These are phyloP conservation scores for Macropus fuliginosus DNA, from an alignment of 2,797 vertebrate species.

Conservation along the genomic window DNA sequence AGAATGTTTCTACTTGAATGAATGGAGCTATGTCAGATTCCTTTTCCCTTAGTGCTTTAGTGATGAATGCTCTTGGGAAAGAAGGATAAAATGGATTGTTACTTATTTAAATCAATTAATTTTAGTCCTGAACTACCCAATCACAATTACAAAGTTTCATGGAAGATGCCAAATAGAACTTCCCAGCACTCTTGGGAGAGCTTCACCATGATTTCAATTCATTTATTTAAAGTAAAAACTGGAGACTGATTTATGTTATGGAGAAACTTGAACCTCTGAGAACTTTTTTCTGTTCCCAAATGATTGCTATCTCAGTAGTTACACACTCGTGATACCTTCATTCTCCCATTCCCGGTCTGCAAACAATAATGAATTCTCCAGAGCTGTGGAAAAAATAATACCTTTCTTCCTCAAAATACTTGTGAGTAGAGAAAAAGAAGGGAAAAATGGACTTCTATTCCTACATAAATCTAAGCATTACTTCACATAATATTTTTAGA, in stretches of 20 bases:
- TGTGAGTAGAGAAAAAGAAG: background rate
- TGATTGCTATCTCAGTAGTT: background rate
- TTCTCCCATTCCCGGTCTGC: background rate
- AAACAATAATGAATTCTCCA: background rate
- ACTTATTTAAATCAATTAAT: slow-evolving; percentile 51
- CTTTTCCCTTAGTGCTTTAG: slow-evolving; percentile 58
- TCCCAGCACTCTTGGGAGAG: background rate
- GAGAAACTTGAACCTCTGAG: background rate
- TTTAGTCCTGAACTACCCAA: slow-evolving; percentile 36
- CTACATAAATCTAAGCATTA: background rate
- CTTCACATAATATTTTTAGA: background rate
- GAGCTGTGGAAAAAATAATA: background rate
- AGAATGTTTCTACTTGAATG: background rate
- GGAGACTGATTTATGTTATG: background rate
- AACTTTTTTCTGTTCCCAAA: slow-evolving; percentile 3
- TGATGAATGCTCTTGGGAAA: slow-evolving; percentile 42
- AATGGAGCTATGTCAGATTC: background rate
- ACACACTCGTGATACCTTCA: background rate
- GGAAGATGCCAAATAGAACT: slow-evolving; percentile 17
- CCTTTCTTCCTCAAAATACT: slow-evolving; percentile 4
- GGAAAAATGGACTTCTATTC: background rate
- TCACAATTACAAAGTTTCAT: slow-evolving; percentile 51
- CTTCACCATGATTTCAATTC: background rate
- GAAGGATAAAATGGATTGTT: slow-evolving; percentile 43
- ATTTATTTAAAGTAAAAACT: background rate